phyloP scores from a whole-genome alignment of 2,888 invertebrate species.

The Agrochola circellaris region DNA sequence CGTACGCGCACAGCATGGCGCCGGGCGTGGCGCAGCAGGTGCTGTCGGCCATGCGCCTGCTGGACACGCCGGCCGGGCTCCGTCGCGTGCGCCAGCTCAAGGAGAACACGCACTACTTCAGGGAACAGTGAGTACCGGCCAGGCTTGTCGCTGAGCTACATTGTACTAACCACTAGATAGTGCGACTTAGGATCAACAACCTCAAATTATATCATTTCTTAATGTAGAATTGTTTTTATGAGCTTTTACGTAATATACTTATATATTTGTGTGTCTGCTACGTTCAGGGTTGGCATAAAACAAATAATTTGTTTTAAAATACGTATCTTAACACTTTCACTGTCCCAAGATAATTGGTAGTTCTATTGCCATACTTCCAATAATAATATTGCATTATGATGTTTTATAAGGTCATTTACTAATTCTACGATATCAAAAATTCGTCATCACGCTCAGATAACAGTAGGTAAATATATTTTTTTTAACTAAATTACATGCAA shows the following conservation, averaged over 20 bases:
- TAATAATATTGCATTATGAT: too few relatives aligned
- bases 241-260: background rate
- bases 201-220: background rate
- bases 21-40: slow-evolving; percentile 98
- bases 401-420: too few relatives aligned
- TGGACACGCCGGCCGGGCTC: slow-evolving; percentile 91
- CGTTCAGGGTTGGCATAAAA: too few relatives aligned
- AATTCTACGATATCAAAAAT: background rate
- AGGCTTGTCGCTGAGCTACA: background rate
- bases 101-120: slow-evolving; percentile 92
- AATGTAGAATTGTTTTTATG: background rate
- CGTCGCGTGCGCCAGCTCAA: slow-evolving; percentile 93
- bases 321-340: too few relatives aligned
- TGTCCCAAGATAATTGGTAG: too few relatives aligned
- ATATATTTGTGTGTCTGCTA: background rate
- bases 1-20: slow-evolving; percentile 97
- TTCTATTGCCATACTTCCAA: too few relatives aligned
- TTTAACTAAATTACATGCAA: too few relatives aligned
- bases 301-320: too few relatives aligned
- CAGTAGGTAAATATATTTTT: too few relatives aligned
- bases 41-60: slow-evolving; percentile 94
- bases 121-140: slow-evolving; percentile 67
- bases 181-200: background rate
- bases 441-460: too few relatives aligned
- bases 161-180: background rate